These are phyloP conservation scores for Alcedo quadribrachys DNA, from an alignment of 2,797 vertebrate genomes.

Conservation along the genomic window DNA sequence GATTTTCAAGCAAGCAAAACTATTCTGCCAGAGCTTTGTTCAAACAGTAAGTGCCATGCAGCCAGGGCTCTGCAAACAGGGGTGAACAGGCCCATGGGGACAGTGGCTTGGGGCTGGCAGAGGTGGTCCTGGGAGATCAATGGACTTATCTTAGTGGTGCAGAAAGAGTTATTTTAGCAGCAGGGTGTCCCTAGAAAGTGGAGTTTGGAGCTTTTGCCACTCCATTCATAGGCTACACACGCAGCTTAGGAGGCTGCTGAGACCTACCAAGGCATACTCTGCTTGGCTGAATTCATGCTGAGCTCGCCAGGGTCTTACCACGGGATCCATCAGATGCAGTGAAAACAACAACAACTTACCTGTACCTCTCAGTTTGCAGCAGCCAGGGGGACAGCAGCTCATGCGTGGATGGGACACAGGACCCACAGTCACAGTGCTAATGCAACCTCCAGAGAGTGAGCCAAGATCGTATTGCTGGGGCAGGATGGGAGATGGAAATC, in stretches of 20 bases:
- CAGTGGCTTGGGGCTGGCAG: background rate
- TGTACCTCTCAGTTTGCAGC: background rate
- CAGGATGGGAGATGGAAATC: background rate
- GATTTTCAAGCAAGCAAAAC: background rate
- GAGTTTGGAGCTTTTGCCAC: background rate
- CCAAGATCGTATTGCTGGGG: accelerated
- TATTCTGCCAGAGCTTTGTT: background rate
- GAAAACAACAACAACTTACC: background rate
- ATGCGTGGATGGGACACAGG: background rate
- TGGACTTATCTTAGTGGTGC: background rate
- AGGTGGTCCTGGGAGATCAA: background rate
- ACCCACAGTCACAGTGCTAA: background rate
- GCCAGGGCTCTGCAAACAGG: background rate
- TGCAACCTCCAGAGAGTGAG: background rate
- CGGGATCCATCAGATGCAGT: accelerated
- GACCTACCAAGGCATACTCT: accelerated
- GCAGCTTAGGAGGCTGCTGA: background rate
- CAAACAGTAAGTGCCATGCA: background rate
- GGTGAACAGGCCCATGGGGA: background rate
- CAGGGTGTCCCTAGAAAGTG: background rate
- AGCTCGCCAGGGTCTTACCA: background rate
- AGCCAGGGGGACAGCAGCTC: background rate
- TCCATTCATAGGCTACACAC: background rate
- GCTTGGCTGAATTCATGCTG: background rate
- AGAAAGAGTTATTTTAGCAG: background rate